Conservation (phyloP, 2,888 invertebrate genomes). For the Danaus chrysippus region DNA sequence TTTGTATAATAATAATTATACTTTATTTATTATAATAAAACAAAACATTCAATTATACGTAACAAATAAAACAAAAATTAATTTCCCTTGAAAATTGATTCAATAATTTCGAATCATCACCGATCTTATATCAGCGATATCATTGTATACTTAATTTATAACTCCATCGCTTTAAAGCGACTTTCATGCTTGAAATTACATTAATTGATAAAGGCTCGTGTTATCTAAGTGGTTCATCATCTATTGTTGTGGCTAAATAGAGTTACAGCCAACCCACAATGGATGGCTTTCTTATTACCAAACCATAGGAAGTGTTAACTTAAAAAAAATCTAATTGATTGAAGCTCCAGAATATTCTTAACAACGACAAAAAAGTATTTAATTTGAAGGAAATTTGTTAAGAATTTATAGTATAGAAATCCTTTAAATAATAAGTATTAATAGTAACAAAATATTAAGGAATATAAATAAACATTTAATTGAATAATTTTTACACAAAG, state of each 20-base stretch:
- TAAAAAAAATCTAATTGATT: constrained; percentile 13
- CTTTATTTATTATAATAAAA: too few species aligned
- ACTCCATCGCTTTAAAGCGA: constrained; percentile 19
- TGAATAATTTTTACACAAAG: too few species aligned
- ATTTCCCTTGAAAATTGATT: not conserved
- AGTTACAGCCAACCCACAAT: constrained; percentile 31
- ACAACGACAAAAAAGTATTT: too few species aligned
- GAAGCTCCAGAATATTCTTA: not conserved
- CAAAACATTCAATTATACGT: not conserved
- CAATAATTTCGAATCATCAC: constrained; percentile 1
- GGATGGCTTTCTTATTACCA: constrained; percentile 27
- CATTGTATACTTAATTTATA: constrained; percentile 18
- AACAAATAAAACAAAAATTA: not conserved
- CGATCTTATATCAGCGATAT: constrained; percentile 1
- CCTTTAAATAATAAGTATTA: too few species aligned
- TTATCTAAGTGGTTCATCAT: constrained; percentile 36
- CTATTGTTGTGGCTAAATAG: constrained; percentile 35
- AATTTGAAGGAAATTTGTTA: too few species aligned
- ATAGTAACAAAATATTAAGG: too few species aligned
- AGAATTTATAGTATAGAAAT: too few species aligned
- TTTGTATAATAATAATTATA: too few species aligned
- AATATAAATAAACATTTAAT: too few species aligned
- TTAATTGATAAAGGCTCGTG: constrained; percentile 33
- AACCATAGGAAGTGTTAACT: constrained; percentile 24
- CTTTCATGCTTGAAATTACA: constrained; percentile 31